These are phyloP conservation scores for Furcifer pardalis DNA, from an alignment of 2,797 vertebrate genomes.

Conservation along the genomic window DNA sequence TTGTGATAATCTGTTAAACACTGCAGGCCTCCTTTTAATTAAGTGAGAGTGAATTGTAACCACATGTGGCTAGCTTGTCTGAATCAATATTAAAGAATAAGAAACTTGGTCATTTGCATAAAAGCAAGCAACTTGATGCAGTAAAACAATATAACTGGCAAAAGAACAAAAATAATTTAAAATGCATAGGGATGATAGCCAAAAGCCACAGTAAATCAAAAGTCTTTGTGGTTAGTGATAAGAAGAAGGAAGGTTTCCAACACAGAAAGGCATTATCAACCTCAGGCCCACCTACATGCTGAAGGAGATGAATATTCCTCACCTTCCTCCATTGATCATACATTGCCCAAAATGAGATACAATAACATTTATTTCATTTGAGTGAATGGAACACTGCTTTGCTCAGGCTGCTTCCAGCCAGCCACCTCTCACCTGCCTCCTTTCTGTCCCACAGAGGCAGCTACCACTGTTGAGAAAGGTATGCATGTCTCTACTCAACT, in stretches of 20 bases:
- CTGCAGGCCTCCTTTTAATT: constrained; percentile 27
- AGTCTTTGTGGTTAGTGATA: background rate
- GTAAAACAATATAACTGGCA: background rate
- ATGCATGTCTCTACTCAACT: background rate
- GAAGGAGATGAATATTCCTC: background rate
- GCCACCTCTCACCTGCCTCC: no score
- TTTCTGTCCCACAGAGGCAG: no score
- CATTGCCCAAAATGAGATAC: no score
- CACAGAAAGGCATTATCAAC: background rate
- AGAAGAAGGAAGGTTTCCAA: background rate
- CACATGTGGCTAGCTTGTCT: constrained; percentile 30
- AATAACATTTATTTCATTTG: no score
- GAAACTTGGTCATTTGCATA: background rate
- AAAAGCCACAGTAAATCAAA: background rate
- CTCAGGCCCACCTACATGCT: background rate
- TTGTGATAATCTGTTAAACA: background rate
- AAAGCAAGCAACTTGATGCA: background rate
- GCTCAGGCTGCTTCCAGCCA: no score
- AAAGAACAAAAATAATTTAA: background rate
- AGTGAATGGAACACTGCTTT: no score
- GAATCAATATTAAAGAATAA: background rate
- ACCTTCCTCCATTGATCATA: background rate
- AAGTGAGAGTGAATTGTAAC: constrained; percentile 27
- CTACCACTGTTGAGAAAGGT: no score
- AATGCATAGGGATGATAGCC: background rate